These are phyloP conservation scores for Leucoptera coffeella DNA, from an alignment of 2,888 invertebrate genomes.

Conservation along the genomic window DNA sequence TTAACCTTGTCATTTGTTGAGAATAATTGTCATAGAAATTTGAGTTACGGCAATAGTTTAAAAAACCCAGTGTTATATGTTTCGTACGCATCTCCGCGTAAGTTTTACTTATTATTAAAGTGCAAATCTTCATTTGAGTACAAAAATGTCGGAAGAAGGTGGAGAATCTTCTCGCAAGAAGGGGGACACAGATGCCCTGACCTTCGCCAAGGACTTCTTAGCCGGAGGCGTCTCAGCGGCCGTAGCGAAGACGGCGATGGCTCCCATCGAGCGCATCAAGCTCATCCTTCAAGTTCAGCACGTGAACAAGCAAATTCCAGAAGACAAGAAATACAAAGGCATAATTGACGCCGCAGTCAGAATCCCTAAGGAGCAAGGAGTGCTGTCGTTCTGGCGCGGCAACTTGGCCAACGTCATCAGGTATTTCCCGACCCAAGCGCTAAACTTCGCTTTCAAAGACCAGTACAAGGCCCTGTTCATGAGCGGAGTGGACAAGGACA, in stretches of 20 bases:
- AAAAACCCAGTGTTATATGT: no score
- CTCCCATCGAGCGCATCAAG: constrained; percentile 94
- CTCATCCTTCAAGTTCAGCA: constrained; percentile 91
- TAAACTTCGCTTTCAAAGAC: constrained; percentile 95
- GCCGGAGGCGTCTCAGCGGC: constrained; percentile 92
- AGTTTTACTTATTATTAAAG: no score
- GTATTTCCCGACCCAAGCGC: constrained; percentile 90
- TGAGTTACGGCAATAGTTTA: no score
- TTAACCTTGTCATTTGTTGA: no score
- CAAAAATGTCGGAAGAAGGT: no score
- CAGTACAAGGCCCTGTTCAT: constrained; percentile 79
- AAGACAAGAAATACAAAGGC: constrained; percentile 84
- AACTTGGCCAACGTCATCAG: constrained; percentile 91
- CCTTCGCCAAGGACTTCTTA: constrained; percentile 82
- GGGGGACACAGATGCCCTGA: constrained; percentile 49
- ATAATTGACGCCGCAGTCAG: constrained; percentile 79
- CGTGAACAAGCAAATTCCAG: constrained; percentile 82
- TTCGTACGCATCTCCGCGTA: no score
- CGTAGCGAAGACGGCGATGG: constrained; percentile 89
- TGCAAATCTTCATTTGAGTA: no score
- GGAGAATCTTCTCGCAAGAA: no score
- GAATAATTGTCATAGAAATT: no score
- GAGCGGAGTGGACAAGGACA: constrained; percentile 80
- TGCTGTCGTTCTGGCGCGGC: constrained; percentile 84
- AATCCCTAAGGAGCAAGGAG: constrained; percentile 82